These are phyloP conservation scores for Amia ocellicauda DNA, from an alignment of 2,113 vertebrate species.

Conservation along the genomic window DNA sequence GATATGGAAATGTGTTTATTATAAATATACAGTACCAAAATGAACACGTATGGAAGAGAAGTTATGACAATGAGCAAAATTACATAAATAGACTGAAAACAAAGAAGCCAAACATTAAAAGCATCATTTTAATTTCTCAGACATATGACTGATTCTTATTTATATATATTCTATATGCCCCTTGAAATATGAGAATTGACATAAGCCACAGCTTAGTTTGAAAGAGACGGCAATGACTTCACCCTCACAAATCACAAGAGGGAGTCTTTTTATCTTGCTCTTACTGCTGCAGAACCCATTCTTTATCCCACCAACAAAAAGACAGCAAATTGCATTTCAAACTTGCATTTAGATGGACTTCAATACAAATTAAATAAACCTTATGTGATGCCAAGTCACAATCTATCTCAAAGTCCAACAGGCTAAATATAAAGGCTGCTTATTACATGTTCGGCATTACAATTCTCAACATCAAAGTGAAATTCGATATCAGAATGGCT, in stretches of 20 bases:
- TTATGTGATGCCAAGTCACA: constrained; percentile 41
- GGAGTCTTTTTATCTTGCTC: constrained; percentile 15
- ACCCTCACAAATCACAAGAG: neutral
- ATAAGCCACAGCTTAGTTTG: neutral
- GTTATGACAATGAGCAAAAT: no score
- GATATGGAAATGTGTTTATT: no score
- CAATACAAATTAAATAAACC: constrained; percentile 48
- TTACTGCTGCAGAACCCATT: constrained; percentile 21
- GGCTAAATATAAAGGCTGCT: constrained; percentile 19
- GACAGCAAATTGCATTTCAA: constrained; percentile 48
- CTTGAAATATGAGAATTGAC: neutral
- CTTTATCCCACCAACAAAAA: constrained; percentile 26
- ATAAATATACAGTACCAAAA: no score
- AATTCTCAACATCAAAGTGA: constrained; percentile 30
- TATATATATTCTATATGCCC: no score
- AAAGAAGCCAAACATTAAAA: no score
- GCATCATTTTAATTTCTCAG: no score
- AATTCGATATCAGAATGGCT: constrained; percentile 25
- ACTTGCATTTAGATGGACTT: constrained; percentile 39
- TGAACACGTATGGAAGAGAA: no score
- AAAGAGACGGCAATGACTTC: constrained; percentile 5
- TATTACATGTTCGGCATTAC: neutral
- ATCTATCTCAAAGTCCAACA: constrained; percentile 27
- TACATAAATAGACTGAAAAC: no score
- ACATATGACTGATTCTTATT: no score